A percentile compares a stretch with the other conserved stretches of the same genome.
phyloP scores from a whole-genome alignment of 2,888 invertebrate genomes.

The Drosophila vallismaia region DNA sequence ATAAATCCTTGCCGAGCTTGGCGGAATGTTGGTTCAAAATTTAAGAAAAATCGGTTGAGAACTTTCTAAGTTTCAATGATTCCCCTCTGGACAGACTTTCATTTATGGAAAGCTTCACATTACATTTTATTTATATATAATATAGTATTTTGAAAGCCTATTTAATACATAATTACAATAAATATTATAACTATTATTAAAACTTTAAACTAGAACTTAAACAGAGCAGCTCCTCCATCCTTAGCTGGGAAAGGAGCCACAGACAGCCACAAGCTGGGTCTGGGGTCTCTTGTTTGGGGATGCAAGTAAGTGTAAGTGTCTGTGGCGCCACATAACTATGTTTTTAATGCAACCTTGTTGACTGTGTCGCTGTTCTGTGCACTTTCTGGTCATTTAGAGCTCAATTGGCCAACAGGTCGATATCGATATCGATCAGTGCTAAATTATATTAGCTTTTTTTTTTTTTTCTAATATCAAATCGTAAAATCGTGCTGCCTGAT shows the following conservation, averaged over 20 bases:
- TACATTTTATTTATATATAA: too few species aligned
- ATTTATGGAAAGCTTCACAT: too few species aligned
- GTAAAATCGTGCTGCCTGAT: background rate
- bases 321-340: conserved; percentile 51
- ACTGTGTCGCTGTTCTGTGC: background rate
- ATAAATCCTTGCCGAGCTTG: too few species aligned
- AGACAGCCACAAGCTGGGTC: conserved; percentile 3
- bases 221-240: too few species aligned
- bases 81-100: too few species aligned
- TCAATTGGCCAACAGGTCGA: conserved; percentile 68
- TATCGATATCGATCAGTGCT: conserved; percentile 70
- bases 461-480: conserved; percentile 48
- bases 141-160: too few species aligned
- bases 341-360: conserved; percentile 14
- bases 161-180: too few species aligned
- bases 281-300: background rate
- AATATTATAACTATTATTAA: too few species aligned
- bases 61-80: too few species aligned
- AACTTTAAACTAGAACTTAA: too few species aligned
- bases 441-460: conserved; percentile 62
- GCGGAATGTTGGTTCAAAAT: too few species aligned
- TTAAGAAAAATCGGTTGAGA: too few species aligned
- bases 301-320: conserved; percentile 15
- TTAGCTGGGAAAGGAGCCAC: background rate
- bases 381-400: background rate